Evolutionary conservation across 2,797 vertebrate species (phyloP).

Genomic region (Poecilia picta): DNA sequence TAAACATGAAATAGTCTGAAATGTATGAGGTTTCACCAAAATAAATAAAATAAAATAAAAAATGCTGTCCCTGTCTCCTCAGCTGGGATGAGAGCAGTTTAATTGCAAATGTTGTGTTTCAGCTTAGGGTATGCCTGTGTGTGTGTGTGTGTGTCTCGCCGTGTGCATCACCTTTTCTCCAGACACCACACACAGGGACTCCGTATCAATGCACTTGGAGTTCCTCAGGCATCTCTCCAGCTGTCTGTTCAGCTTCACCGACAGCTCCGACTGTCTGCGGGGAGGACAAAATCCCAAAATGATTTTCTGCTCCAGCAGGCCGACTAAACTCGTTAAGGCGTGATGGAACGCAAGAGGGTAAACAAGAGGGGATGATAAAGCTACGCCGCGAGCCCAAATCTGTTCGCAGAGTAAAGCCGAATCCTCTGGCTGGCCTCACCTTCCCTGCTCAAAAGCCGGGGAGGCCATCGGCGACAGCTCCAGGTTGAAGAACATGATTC

Average conservation of each 20-base stretch:
- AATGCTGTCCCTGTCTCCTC: not conserved
- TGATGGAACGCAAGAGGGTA: not conserved
- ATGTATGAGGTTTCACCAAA: not conserved
- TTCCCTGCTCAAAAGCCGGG: slow-evolving; percentile 92
- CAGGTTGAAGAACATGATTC: slow-evolving; percentile 93
- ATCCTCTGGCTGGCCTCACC: slow-evolving; percentile 73
- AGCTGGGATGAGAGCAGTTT: not conserved
- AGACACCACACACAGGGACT: slow-evolving; percentile 95
- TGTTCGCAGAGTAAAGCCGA: not conserved
- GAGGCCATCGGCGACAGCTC: slow-evolving; percentile 96
- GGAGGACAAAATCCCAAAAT: slow-evolving; percentile 12
- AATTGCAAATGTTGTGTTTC: not conserved
- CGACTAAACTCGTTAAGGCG: not conserved
- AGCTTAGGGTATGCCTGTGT: no score
- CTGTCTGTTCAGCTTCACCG: slow-evolving; percentile 92
- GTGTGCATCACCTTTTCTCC: slow-evolving; percentile 89
- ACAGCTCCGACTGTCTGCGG: slow-evolving; percentile 90
- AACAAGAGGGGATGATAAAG: not conserved
- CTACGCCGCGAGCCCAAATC: fast-evolving
- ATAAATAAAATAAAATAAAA: no score
- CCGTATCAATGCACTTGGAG: slow-evolving; percentile 95
- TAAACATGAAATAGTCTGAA: not conserved
- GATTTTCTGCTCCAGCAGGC: slow-evolving; percentile 16
- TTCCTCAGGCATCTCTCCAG: slow-evolving; percentile 94
- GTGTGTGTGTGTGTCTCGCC: not conserved